phyloP scores from a whole-genome alignment of 1,140 invertebrate genomes.

The Drosophila prosaltans region DNA sequence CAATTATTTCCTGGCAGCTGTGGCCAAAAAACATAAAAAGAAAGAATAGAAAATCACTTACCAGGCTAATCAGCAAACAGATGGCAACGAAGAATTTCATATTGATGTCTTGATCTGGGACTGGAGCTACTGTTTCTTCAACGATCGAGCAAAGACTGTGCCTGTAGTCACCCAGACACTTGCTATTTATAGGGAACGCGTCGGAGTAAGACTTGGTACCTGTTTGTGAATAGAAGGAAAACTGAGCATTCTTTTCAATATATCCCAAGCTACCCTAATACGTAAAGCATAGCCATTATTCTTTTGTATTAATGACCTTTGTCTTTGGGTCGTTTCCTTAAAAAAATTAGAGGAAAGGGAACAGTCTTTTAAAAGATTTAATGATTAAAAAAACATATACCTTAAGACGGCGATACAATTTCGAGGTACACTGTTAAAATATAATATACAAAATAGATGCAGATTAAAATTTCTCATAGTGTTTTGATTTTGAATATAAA shows the following conservation, averaged over 20 bases:
- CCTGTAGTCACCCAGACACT: constrained; percentile 1
- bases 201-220: constrained; percentile 46
- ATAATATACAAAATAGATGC: too few species aligned
- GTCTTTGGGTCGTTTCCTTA: background rate
- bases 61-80: constrained; percentile 60
- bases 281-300: background rate
- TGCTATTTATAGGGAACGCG: constrained; percentile 57
- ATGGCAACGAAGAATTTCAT: constrained; percentile 62
- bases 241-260: background rate
- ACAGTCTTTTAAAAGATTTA: background rate
- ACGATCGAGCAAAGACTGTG: constrained; percentile 49
- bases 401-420: too few species aligned
- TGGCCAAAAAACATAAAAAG: background rate
- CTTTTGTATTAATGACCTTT: constrained; percentile 19
- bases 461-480: too few species aligned
- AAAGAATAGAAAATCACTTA: constrained; percentile 23
- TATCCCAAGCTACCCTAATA: background rate
- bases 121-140: constrained; percentile 8
- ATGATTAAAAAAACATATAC: background rate
- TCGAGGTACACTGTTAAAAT: too few species aligned
- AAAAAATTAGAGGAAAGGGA: background rate
- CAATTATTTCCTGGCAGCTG: background rate
- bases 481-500: too few species aligned
- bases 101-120: constrained; percentile 12
- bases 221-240: constrained; percentile 20